Evolutionary conservation across 2,888 invertebrate genomes (phyloP), one percentile per base, ranked within the genome.

Genomic region (Thereva nobilitata): DNA sequence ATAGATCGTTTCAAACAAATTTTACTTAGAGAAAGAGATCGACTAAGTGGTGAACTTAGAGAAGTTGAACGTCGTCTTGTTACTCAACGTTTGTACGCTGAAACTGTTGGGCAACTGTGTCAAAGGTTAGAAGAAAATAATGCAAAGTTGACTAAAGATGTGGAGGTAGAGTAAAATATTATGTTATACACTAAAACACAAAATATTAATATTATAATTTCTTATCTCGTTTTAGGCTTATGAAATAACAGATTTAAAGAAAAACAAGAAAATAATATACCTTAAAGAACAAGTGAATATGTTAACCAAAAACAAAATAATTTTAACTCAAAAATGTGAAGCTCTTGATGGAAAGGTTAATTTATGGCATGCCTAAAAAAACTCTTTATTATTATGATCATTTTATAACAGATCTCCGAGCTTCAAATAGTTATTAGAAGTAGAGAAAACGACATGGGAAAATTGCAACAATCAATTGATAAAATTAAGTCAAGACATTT

Each of bases 11-110:
- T 77, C 64, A 78, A 77, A 65, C 77, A 77, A 42, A 77, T 76
- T 7, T 76, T 78, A 38, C 75, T 75, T 49, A 74, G 76, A 3
- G 79, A 79, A 67, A 76, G 79, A 1, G 79, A 79, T 73, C 77
- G 79, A 1, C 70, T 79, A 44, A 75, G 76, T 68, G 73, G 68
- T 0, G 79, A 79, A 35, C 69, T 79, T 3, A 70, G 67, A n/a
- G 79, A 79, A 7, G 69, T 77, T 41, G 74, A 76, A 64, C 77
- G 75, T 45, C 77, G 79, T 2, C 69, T 79, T 9, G 73, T 77
- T 64, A 64, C 73, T 4, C 75, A 78, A 70, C 75, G 79, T 0
- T 68, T 70, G 41, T 79, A 79, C 66, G 69, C 76, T 0, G 74
- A 75, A 3, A 72, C 75, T 0, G 45, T 79, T 66, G 79, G 79